These are phyloP conservation scores for Pholis gunnellus DNA, from an alignment of 2,113 vertebrate genomes.

Conservation along the genomic window DNA sequence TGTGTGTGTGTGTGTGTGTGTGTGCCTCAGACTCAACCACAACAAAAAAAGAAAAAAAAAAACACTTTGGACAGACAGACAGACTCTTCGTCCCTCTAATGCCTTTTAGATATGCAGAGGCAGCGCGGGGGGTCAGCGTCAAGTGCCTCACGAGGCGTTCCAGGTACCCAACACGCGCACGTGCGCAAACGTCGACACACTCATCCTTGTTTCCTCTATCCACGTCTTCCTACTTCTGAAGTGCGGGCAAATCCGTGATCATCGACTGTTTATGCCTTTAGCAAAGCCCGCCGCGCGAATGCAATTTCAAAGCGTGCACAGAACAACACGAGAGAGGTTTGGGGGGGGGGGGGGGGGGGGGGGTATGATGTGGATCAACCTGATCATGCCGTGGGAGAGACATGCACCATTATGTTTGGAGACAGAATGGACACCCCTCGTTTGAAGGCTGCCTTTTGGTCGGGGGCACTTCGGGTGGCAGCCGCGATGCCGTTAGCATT, in stretches of 20 bases:
- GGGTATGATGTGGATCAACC: conserved; percentile 27
- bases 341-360: too few relatives aligned
- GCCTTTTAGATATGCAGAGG: conserved; percentile 70
- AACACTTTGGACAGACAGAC: conserved; percentile 25
- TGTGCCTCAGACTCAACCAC: conserved; percentile 4
- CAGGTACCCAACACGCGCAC: conserved; percentile 49
- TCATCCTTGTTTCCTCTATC: conserved; percentile 61
- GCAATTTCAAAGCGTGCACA: conserved; percentile 56
- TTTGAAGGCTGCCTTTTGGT: neutral
- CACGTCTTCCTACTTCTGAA: conserved; percentile 63
- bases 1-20: too few relatives aligned
- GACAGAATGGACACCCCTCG: neutral
- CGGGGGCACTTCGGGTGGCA: neutral
- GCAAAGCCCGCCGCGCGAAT: conserved; percentile 44
- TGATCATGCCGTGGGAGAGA: conserved; percentile 37
- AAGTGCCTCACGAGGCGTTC: conserved; percentile 59
- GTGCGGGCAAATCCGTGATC: conserved; percentile 75
- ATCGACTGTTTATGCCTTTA: conserved; percentile 77
- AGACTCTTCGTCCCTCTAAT: conserved; percentile 51
- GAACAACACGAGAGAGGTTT: conserved; percentile 10
- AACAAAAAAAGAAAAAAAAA: neutral
- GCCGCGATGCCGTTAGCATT: neutral
- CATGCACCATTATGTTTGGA: conserved; percentile 47
- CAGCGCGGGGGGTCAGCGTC: conserved; percentile 65
- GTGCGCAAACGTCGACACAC: conserved; percentile 62